These are phyloP conservation scores for Centroberyx gerrardi DNA, from an alignment of 2,797 vertebrate genomes.

Conservation along the genomic window DNA sequence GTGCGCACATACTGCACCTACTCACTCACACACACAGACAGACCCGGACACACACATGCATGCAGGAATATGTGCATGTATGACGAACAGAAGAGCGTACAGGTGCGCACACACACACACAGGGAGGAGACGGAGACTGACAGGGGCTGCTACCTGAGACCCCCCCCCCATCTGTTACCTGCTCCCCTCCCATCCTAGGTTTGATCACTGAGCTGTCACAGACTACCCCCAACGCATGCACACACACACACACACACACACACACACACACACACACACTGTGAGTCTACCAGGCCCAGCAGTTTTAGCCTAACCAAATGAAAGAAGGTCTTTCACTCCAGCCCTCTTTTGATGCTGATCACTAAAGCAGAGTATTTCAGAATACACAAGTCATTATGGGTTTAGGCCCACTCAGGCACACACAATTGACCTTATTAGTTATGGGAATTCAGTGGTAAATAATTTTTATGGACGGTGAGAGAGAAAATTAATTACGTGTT, in stretches of 20 bases:
- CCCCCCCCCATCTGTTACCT: constrained; percentile 61
- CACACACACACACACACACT: constrained; percentile 35
- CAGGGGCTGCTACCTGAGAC: constrained; percentile 73
- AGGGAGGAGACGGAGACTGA: constrained; percentile 66
- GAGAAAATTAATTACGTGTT: neutral
- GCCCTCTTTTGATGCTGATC: constrained; percentile 82
- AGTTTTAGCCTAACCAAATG: constrained; percentile 84
- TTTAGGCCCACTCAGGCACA: constrained; percentile 68
- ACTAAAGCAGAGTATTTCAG: constrained; percentile 84
- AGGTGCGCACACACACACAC: constrained; percentile 4
- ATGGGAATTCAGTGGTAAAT: constrained; percentile 32
- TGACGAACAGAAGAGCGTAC: neutral
- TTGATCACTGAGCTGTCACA: constrained; percentile 81
- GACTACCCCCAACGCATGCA: constrained; percentile 43
- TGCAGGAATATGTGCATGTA: neutral
- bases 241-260: constrained; percentile 27
- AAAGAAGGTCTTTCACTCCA: constrained; percentile 87
- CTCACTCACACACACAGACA: constrained; percentile 36
- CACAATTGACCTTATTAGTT: constrained; percentile 74
- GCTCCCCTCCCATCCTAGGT: constrained; percentile 67
- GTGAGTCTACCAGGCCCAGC: constrained; percentile 70
- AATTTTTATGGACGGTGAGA: neutral
- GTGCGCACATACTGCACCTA: constrained; percentile 29
- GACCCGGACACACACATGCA: neutral
- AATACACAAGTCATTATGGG: constrained; percentile 78